A percentile compares a stretch with the other conserved stretches of the same genome.
Conservation (phyloP, 2,797 vertebrate genomes). For the Scolopax bukidnonensis region DNA sequence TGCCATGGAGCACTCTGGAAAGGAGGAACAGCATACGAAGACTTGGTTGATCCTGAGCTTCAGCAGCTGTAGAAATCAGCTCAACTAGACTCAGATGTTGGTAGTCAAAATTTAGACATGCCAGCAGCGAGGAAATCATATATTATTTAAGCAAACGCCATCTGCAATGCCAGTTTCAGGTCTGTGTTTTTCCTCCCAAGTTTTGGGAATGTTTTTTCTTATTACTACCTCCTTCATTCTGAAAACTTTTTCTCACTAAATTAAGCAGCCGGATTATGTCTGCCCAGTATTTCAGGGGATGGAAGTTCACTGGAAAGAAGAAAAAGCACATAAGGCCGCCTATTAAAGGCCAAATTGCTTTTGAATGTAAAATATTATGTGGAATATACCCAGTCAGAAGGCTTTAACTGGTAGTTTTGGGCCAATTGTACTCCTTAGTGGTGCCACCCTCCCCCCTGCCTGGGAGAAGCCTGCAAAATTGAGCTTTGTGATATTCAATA, state of each 20-base stretch:
- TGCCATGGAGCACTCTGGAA: conserved; percentile 67
- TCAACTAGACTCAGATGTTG: conserved; percentile 60
- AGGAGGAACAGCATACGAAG: conserved; percentile 64
- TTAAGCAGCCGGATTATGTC: not conserved
- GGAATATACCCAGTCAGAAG: conserved; percentile 23
- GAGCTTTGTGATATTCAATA: conserved; percentile 62
- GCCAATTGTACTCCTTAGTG: conserved; percentile 37
- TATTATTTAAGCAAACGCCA: conserved; percentile 3
- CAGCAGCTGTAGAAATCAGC: conserved; percentile 64
- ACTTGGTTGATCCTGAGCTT: conserved; percentile 66
- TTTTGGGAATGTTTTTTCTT: not conserved
- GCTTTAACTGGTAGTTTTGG: conserved; percentile 37
- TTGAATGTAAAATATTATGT: not conserved
- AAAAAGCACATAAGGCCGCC: not conserved
- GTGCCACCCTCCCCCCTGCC: conserved; percentile 48
- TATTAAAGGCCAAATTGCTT: not conserved
- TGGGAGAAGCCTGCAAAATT: conserved; percentile 55
- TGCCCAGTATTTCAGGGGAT: not conserved
- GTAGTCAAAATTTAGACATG: conserved; percentile 47
- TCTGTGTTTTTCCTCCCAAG: not conserved
- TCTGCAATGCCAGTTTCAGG: conserved; percentile 25
- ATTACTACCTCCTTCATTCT: not conserved
- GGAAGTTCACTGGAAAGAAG: conserved; percentile 6
- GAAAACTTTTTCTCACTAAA: not conserved
- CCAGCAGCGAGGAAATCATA: conserved; percentile 11